These are phyloP conservation scores for Philereme transversata DNA, from an alignment of 2,888 invertebrate species.

Conservation along the genomic window DNA sequence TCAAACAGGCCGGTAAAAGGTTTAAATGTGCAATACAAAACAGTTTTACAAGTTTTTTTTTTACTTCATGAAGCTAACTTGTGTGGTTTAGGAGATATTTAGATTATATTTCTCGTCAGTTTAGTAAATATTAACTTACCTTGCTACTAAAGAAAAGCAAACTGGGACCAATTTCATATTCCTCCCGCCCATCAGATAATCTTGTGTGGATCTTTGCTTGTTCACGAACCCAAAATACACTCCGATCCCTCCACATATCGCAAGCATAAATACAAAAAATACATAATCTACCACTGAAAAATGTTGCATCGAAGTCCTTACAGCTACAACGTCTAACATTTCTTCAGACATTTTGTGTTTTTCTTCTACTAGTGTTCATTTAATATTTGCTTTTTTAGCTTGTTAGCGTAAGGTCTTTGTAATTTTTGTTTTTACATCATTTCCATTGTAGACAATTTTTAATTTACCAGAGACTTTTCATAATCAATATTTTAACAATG, in stretches of 20 bases:
- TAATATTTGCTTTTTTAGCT: neutral
- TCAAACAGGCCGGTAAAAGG: too few species aligned
- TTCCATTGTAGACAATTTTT: neutral
- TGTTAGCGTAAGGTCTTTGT: neutral
- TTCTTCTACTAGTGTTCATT: neutral
- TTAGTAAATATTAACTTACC: constrained; percentile 67
- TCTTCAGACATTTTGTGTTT: constrained; percentile 44
- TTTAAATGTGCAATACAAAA: too few species aligned
- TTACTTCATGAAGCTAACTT: too few species aligned
- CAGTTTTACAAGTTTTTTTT: too few species aligned
- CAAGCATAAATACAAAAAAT: constrained; percentile 88
- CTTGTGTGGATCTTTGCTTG: constrained; percentile 84
- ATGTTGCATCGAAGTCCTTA: constrained; percentile 61
- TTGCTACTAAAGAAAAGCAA: constrained; percentile 92
- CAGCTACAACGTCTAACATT: constrained; percentile 52
- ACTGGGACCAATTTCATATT: constrained; percentile 91
- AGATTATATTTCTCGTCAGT: too few species aligned
- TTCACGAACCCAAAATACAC: constrained; percentile 91
- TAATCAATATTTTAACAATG: neutral
- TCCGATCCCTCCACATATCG: constrained; percentile 89
- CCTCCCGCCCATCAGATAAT: constrained; percentile 92
- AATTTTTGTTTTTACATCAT: neutral
- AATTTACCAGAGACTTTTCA: neutral
- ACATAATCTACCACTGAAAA: constrained; percentile 86
- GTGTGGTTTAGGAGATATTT: too few species aligned